Conservation (phyloP, 2,888 invertebrate genomes). For the Drosophila monieri region DNA sequence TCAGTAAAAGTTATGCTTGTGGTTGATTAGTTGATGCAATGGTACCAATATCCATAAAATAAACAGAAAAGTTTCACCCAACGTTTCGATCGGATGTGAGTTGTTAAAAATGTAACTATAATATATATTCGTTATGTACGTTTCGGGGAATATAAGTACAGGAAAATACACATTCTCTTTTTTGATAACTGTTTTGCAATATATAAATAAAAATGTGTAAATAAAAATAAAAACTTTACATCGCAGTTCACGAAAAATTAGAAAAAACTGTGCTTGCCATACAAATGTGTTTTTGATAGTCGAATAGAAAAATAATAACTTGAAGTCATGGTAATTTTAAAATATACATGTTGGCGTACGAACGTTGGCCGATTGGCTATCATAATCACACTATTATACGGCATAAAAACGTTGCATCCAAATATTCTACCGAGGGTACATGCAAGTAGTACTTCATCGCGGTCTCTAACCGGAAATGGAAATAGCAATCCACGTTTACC, state of each 20-base stretch:
- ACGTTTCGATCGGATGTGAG: constrained; percentile 64
- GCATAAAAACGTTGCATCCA: constrained; percentile 34
- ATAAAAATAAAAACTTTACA: not conserved
- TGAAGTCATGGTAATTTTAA: constrained; percentile 50
- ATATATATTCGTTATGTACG: constrained; percentile 5
- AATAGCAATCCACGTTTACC: constrained; percentile 85
- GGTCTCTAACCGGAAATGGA: constrained; percentile 78
- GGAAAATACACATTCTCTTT: not conserved
- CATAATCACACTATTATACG: constrained; percentile 39
- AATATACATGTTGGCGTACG: constrained; percentile 17
- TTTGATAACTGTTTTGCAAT: not conserved
- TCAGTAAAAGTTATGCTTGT: constrained; percentile 61
- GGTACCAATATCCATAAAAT: constrained; percentile 52
- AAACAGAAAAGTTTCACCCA: constrained; percentile 66
- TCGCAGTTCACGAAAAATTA: not conserved
- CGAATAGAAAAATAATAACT: constrained; percentile 7
- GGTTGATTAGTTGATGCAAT: constrained; percentile 64
- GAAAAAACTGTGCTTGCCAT: not conserved
- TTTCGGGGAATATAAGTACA: not conserved
- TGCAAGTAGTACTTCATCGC: constrained; percentile 62
- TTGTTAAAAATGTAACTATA: constrained; percentile 28
- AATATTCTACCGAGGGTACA: constrained; percentile 30
- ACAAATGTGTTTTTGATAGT: not conserved
- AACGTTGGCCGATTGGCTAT: constrained; percentile 42
- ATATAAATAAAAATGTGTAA: no score